phyloP scores from a whole-genome alignment of 2,113 vertebrate genomes.

The Lota lota region DNA sequence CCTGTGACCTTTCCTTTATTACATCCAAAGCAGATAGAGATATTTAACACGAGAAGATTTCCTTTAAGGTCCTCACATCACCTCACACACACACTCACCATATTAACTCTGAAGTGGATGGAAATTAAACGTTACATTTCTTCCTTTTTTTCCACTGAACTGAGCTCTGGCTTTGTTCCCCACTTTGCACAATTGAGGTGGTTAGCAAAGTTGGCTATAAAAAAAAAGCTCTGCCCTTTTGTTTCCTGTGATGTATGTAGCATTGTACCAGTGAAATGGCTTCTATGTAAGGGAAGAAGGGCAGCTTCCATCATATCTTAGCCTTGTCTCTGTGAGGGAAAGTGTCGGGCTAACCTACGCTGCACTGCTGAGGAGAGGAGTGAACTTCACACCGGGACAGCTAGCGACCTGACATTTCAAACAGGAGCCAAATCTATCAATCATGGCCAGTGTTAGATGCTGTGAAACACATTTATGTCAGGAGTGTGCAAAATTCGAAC shows the following conservation, averaged over 20 bases:
- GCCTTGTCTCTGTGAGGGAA: conserved; percentile 23
- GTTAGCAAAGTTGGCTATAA: conserved; percentile 28
- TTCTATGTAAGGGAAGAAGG: background rate
- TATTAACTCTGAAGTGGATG: conserved; percentile 32
- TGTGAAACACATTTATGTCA: too few relatives aligned
- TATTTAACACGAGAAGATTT: conserved; percentile 29
- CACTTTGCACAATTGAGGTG: conserved; percentile 25
- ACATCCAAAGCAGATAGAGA: conserved; percentile 13
- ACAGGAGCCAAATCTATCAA: background rate
- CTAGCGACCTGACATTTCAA: conserved; percentile 45
- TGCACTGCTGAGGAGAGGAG: background rate
- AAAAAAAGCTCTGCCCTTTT: conserved; percentile 39
- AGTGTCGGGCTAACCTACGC: conserved; percentile 16
- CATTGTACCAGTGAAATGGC: conserved; percentile 38
- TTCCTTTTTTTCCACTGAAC: background rate
- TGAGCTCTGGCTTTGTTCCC: background rate
- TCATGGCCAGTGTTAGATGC: too few relatives aligned
- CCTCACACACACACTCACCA: background rate
- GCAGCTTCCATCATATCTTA: conserved; percentile 13
- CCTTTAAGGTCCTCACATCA: conserved; percentile 12
- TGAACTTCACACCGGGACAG: conserved; percentile 35
- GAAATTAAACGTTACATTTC: conserved; percentile 28
- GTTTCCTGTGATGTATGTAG: conserved; percentile 50
- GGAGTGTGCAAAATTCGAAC: too few relatives aligned
- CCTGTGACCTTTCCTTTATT: conserved; percentile 13